Evolutionary conservation across 1,140 invertebrate species (phyloP).

Genomic region (Lasioglossum albipes): DNA sequence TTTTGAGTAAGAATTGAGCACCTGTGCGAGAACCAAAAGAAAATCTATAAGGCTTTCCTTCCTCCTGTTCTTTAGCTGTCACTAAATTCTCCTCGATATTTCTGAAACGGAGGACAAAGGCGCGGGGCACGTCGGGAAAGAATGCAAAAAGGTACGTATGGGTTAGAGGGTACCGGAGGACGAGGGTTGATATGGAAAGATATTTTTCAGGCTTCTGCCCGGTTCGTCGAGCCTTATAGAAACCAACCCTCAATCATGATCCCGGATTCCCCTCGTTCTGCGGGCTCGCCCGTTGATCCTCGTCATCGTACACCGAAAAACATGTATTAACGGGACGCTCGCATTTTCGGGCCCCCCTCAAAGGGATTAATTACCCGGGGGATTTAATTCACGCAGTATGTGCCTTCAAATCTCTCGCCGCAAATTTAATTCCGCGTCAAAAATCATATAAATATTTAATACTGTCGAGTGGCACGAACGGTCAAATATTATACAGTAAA

Average conservation of each 20-base stretch:
- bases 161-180: constrained; percentile 18
- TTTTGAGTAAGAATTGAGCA: not conserved
- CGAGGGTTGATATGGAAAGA: constrained; percentile 41
- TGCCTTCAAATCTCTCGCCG: no score
- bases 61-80: not conserved
- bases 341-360: constrained; percentile 24
- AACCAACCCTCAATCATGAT: constrained; percentile 39
- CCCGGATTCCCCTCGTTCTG: constrained; percentile 27
- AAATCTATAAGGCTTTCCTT: constrained; percentile 18
- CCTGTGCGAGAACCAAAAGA: not conserved
- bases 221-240: constrained; percentile 9
- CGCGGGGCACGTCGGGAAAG: not conserved
- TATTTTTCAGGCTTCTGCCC: constrained; percentile 51
- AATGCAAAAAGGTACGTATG: constrained; percentile 35
- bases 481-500: no score
- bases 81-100: constrained; percentile 31
- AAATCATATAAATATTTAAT: no score
- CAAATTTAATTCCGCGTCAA: not conserved
- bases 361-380: constrained; percentile 41
- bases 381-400: constrained; percentile 22
- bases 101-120: constrained; percentile 19
- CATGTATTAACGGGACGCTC: constrained; percentile 24
- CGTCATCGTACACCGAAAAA: constrained; percentile 46
- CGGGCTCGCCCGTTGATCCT: constrained; percentile 37
- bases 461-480: no score